Base-by-base conservation (phyloP, 1,140 invertebrate genomes). In the Drosophila ficusphila region DNA sequence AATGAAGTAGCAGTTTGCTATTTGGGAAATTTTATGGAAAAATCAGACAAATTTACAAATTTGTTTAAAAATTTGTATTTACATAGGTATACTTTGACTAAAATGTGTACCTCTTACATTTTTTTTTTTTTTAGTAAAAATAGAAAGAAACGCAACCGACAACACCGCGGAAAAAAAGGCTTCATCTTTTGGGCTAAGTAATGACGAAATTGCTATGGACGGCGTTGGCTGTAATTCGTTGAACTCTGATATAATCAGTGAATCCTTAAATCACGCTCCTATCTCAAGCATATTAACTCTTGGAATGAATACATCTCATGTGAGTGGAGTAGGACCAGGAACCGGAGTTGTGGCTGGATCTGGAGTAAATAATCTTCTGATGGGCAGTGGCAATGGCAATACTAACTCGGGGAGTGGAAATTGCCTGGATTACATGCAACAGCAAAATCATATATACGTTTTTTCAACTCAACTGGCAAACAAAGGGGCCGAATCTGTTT, bases 381-480 rank as follows among this genome's bases (percentile, higher is more conserved):
- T 95, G 67, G 93, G 93, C 1, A 49, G 39, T 16, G 73, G 46
- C 2, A 51, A 58, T 34, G 68, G 46, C 0, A 69, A 19, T 72
- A 93, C 92, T 92, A n/a, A n/a, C n/a, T 92, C 57, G 3, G 67
- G 58, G 7, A 31, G 64, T 9, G 61, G 58, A 3, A 77, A 70
- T 19, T 86, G 88, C 12, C 47, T 90, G 36, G 90, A 91, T 44
- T 91, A 90, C 95, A 96, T 97, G 96, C 97, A 98, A 92, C 98
- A 99, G 91, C 97, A 98, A 92, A 99, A 96, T 93, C 98, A 99
- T 92, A 98, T 99, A 88, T 99, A 98, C 94, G 98, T 99, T 49
- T 99, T 99, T 93, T 97, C 97, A 8, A 99, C 98, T 0, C 92
- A 95, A 70, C 91, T 99, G 90, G 98, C 98, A 0, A 99, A 99